Base-by-base conservation (phyloP, 64 coral and sea anemone species). In the Pocillopora verrucosa region DNA sequence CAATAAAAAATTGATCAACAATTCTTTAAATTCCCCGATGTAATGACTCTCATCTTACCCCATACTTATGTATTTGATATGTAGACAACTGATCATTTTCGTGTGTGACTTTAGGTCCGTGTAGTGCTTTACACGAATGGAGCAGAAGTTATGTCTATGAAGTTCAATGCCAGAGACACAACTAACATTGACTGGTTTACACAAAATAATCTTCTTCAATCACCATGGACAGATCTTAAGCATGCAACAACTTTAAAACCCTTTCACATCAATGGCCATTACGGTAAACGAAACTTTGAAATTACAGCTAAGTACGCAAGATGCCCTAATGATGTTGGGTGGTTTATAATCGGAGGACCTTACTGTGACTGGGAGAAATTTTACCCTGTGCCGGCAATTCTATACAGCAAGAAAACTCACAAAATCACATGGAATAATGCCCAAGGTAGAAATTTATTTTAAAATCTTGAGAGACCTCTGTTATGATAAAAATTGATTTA, bases 181-280 rank as follows among this genome's bases (percentile, higher is more conserved):
- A 77, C 45, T 75, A 89, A 87, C 34, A 17, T 73, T 17, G 77
- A 34, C 73, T 92, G 90, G 80, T 86, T 86, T 84, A 63, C 73
- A 62, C 59, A n/a, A 59, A 56, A 56, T 35, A 37, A 57, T 38
- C 60, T 86, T 16, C 10, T 91, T 25, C 16, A 79, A 19, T 60
- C 63, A 58, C 80, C 25, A 10, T 91, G 78, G 87, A 79, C 24
- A 2, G 87, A 78, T 76, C 51, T 89, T 30, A 59, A 61, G 36
- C 26, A 17, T 16, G 19, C 57, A 2, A 16, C 16, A 82, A 30
- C 11, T 57, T 4, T 82, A 16, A 1, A 1, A 2, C 20, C 10
- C 1, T 82, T 82, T 82, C 10, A 13, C 56, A 59, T 82, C 13
- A 0, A 0, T 82, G 79, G 57, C 20, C 15, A 56, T 3, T 16